Evolutionary conservation across 2,888 invertebrate genomes (phyloP).

Genomic region (Notodonta dromedarius): DNA sequence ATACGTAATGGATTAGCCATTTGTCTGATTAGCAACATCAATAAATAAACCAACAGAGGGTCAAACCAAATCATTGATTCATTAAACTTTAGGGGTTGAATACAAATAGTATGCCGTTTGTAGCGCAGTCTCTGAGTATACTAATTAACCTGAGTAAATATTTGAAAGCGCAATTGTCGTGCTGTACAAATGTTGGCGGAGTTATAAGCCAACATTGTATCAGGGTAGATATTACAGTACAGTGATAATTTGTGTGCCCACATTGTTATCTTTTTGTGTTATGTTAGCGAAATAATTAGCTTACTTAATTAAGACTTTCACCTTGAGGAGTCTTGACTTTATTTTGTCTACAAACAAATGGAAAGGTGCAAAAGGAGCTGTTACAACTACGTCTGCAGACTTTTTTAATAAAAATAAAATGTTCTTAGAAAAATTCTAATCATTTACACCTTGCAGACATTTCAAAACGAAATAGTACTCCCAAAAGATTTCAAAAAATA

Average conservation of each 20-base stretch:
- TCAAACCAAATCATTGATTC: slow-evolving; percentile 73
- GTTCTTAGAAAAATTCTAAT: too few relatives aligned
- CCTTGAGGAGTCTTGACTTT: neutral
- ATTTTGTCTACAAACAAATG: too few relatives aligned
- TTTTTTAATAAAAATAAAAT: too few relatives aligned
- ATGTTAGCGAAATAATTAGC: slow-evolving; percentile 3
- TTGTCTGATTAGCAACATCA: slow-evolving; percentile 80
- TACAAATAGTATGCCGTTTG: slow-evolving; percentile 60
- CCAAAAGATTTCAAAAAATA: slow-evolving; percentile 21
- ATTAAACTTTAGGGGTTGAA: slow-evolving; percentile 71
- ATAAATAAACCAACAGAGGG: slow-evolving; percentile 74
- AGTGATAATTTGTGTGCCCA: slow-evolving; percentile 15
- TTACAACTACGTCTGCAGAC: too few relatives aligned
- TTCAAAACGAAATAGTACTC: slow-evolving; percentile 6
- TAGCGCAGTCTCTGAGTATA: slow-evolving; percentile 56
- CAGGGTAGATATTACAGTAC: slow-evolving; percentile 15
- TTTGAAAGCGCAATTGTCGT: slow-evolving; percentile 53
- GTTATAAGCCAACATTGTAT: slow-evolving; percentile 42
- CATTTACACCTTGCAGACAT: too few relatives aligned
- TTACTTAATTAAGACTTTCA: neutral
- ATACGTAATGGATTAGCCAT: slow-evolving; percentile 80
- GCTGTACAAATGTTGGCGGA: slow-evolving; percentile 38
- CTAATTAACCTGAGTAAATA: slow-evolving; percentile 74
- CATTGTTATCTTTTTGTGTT: slow-evolving; percentile 2
- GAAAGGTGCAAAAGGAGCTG: too few relatives aligned